phyloP scores from a whole-genome alignment of 2,797 vertebrate species.

The Cirrhinus molitorella region DNA sequence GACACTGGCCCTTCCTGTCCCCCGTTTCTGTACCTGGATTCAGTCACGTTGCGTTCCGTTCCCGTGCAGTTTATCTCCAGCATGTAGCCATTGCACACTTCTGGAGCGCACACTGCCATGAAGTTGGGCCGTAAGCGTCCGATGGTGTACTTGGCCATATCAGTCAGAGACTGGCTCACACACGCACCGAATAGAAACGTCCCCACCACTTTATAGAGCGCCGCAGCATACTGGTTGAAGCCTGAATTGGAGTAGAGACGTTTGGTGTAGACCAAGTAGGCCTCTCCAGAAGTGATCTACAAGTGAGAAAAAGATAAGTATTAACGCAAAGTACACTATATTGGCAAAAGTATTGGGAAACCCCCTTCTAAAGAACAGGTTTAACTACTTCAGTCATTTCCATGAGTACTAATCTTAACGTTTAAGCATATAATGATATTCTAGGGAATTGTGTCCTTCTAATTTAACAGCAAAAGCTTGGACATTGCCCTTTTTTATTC shows the following conservation, averaged over 20 bases:
- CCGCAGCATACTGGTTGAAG: constrained; percentile 92
- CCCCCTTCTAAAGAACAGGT: no score
- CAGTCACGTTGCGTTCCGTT: constrained; percentile 77
- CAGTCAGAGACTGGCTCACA: constrained; percentile 92
- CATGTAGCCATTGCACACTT: constrained; percentile 83
- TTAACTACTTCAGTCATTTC: no score
- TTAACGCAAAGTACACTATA: no score
- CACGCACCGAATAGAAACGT: constrained; percentile 90
- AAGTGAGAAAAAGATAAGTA: background rate
- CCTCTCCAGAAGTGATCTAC: constrained; percentile 82
- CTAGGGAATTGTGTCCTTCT: no score
- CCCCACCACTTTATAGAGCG: constrained; percentile 94
- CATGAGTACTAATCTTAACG: no score
- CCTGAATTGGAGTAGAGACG: constrained; percentile 87
- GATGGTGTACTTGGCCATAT: constrained; percentile 94
- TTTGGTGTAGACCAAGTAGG: constrained; percentile 89
- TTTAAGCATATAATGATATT: no score
- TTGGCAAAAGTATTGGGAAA: no score
- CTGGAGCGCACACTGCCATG: constrained; percentile 84
- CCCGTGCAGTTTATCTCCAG: constrained; percentile 86
- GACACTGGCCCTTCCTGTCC: constrained; percentile 25
- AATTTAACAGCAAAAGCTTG: no score
- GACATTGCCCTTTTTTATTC: no score
- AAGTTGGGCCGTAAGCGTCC: constrained; percentile 93
- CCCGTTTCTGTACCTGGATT: constrained; percentile 82